Evolutionary conservation across 2,113 vertebrate genomes (phyloP), one percentile per base, ranked within the genome.

Genomic region (Callocephalon fimbriatum): DNA sequence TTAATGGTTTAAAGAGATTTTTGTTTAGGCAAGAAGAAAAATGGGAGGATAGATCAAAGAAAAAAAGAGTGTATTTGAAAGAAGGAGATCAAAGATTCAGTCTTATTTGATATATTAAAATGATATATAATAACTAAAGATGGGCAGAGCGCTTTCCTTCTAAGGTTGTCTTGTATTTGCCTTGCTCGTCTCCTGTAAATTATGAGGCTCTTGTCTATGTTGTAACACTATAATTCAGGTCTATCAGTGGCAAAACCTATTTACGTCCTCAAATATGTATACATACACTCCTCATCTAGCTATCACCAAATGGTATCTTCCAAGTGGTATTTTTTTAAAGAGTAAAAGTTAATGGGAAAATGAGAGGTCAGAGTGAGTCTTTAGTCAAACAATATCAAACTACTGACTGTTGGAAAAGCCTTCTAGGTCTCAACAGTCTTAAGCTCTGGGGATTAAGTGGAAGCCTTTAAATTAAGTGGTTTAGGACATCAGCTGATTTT

Each of bases 141-240:
- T 32, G 26, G 59, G 50, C 35, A 62, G n/a, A 79, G 62, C 21
- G 7, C 31, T 88, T 75, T 91, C 75, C 62, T 81, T 76, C 37
- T 59, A 58, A 92, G 59, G 38, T 16, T 79, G 22, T 76, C 78
- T 71, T 90, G 45, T 65, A 78, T 44, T 81, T 48, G 50, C 61
- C 80, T 94, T 68, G n/a, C 9, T 38, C 71, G 90, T 91, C 59
- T 84, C 35, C 32, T 56, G 35, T 86, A 84, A 96, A 90, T 90
- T 51, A 94, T 14, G 73, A 82, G n/a, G 23, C 45, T 37, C 86
- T 94, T 50, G 16, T 77, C 68, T 63, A 67, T 29, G 76, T 15
- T 15, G 26, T 61, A 71, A 86, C 17, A 37, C 59, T 51, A 6
- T 71, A 77, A 84, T 50, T 86, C 38, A 91, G 31, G 7, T 48